phyloP scores from a whole-genome alignment of 2,797 vertebrate species.

The Erethizon dorsatum region DNA sequence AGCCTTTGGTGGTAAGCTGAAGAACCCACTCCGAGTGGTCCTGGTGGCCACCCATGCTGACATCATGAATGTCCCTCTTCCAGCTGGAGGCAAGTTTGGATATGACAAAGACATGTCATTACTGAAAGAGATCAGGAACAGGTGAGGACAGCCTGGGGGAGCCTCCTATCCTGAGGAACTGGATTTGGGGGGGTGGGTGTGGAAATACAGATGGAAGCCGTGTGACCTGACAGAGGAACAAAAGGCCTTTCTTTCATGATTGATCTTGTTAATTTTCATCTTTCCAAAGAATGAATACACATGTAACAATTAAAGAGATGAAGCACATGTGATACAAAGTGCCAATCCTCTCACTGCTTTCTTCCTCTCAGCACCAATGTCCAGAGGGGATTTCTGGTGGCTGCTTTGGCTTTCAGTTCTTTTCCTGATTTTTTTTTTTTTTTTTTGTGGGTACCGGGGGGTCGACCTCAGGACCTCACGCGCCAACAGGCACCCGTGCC shows the following conservation, averaged over 20 bases:
- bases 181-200: not conserved
- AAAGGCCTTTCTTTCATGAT: not conserved
- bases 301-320: not conserved
- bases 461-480: no score
- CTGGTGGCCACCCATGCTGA: conserved; percentile 98
- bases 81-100: conserved; percentile 95
- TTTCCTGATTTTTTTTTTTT: not conserved
- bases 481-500: no score
- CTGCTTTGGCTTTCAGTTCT: not conserved
- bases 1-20: conserved; percentile 96
- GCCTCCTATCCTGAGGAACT: not conserved
- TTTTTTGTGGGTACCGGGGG: no score
- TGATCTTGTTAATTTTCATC: not conserved
- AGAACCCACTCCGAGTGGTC: conserved; percentile 93
- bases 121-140: conserved; percentile 96
- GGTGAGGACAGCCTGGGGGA: conserved; percentile 88
- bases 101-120: conserved; percentile 96
- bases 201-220: no score
- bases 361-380: not conserved
- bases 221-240: not conserved
- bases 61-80: conserved; percentile 95
- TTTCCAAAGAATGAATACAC: not conserved
- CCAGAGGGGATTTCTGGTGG: not conserved
- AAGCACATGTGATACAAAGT: not conserved
- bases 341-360: not conserved